These are phyloP conservation scores for Myiotriccus ornatus DNA, from an alignment of 2,797 vertebrate genomes.

Conservation along the genomic window DNA sequence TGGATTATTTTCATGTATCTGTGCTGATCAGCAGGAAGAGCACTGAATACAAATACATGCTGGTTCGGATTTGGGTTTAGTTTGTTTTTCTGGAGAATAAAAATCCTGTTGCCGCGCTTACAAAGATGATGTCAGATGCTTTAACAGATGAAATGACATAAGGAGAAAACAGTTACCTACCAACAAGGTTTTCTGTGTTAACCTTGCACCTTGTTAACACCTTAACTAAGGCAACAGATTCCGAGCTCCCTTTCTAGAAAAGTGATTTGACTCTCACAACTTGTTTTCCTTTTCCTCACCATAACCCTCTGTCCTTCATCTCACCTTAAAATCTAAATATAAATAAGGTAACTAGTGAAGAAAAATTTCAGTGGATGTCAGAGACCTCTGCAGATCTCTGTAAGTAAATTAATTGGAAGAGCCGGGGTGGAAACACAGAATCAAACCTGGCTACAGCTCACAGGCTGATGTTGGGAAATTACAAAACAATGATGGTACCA, in stretches of 20 bases:
- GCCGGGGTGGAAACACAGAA: rapidly evolving
- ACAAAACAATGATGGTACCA: rapidly evolving
- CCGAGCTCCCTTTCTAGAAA: not conserved
- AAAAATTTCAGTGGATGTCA: not conserved
- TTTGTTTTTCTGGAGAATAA: not conserved
- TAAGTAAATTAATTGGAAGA: not conserved
- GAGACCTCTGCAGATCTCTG: not conserved
- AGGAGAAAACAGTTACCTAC: not conserved
- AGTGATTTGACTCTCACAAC: not conserved
- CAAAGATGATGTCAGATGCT: not conserved
- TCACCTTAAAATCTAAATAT: not conserved
- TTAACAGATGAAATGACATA: not conserved
- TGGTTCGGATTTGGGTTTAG: not conserved
- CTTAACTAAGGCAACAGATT: not conserved
- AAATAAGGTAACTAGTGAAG: not conserved
- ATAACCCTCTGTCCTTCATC: not conserved
- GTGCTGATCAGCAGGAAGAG: not conserved
- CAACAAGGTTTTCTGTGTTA: not conserved
- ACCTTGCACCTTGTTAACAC: not conserved
- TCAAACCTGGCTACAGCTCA: not conserved
- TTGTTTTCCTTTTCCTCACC: not conserved
- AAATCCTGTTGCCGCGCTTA: not conserved
- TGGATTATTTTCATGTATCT: not conserved
- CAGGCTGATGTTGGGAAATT: rapidly evolving
- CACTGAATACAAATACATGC: not conserved